phyloP scores from a whole-genome alignment of 37 sponge, comb jelly and placozoan genomes.

The Hexactinellida sp. region DNA sequence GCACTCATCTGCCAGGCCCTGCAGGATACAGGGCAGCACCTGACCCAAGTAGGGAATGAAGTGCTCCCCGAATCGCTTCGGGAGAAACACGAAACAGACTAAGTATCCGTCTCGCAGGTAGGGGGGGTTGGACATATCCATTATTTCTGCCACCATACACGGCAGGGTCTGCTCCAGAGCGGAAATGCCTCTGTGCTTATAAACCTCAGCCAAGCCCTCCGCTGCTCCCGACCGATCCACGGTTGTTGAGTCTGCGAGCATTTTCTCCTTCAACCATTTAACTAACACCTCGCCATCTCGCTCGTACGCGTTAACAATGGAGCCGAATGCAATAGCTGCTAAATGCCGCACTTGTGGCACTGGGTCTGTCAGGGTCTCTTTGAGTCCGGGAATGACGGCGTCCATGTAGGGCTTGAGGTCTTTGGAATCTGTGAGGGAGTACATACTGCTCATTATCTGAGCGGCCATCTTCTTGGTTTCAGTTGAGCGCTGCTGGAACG shows the following conservation, averaged over 20 bases:
- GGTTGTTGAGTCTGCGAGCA: conserved; percentile 53
- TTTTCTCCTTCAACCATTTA: conserved; percentile 70
- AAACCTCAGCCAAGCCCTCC: conserved; percentile 66
- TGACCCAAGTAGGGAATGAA: conserved; percentile 53
- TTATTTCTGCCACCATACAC: conserved; percentile 42
- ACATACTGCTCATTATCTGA: conserved; percentile 92
- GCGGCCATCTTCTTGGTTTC: conserved; percentile 95
- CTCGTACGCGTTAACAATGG: conserved; percentile 66
- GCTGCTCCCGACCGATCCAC: conserved; percentile 97
- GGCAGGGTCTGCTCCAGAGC: conserved; percentile 60
- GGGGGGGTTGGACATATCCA: conserved; percentile 35
- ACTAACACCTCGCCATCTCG: conserved; percentile 54
- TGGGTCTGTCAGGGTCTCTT: conserved; percentile 79
- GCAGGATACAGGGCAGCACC: conserved; percentile 74
- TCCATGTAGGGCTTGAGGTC: conserved; percentile 82
- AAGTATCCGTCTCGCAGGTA: conserved; percentile 88
- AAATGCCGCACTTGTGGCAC: conserved; percentile 69
- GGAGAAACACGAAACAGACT: conserved; percentile 86
- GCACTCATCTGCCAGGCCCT: conserved; percentile 89
- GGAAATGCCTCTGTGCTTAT: conserved; percentile 43
- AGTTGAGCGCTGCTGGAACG: conserved; percentile 74
- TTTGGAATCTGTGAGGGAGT: conserved; percentile 79
- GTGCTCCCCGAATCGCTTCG: conserved; percentile 56
- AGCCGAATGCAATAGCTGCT: background rate
- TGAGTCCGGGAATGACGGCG: conserved; percentile 82